A percentile compares a stretch with the other conserved stretches of the same genome.
Evolutionary conservation across 2,113 vertebrate genomes (phyloP).

Genomic region (Gopherus flavomarginatus): DNA sequence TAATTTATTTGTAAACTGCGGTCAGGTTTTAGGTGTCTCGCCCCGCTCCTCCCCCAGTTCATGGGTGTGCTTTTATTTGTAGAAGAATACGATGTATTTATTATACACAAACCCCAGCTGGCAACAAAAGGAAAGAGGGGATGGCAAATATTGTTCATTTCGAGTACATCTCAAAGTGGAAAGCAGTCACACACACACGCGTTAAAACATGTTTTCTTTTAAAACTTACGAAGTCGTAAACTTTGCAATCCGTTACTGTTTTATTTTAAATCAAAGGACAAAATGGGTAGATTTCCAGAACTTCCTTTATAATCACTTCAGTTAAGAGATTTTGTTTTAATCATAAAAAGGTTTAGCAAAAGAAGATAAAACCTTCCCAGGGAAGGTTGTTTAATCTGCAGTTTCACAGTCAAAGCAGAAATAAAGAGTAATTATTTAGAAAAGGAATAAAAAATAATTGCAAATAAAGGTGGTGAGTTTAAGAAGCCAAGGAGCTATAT

Average conservation of each 20-base stretch:
- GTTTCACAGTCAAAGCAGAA: not conserved
- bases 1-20: conserved; percentile 3
- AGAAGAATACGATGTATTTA: not conserved
- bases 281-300: conserved; percentile 28
- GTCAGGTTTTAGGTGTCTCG: not conserved
- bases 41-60: not conserved
- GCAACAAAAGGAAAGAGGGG: not conserved
- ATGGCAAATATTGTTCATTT: not conserved
- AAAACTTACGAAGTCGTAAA: not conserved
- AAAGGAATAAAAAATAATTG: conserved; percentile 63
- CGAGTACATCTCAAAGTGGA: not conserved
- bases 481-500: conserved; percentile 47
- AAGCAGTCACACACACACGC: not conserved
- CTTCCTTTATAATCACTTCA: conserved; percentile 18
- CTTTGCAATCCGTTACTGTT: not conserved
- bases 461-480: conserved; percentile 44
- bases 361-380: conserved; percentile 22
- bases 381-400: conserved; percentile 40
- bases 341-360: conserved; percentile 52
- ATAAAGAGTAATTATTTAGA: conserved; percentile 35
- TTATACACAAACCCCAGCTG: not conserved
- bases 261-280: conserved; percentile 23
- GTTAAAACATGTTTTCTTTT: not conserved
- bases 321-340: conserved; percentile 50
- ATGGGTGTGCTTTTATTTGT: conserved; percentile 13